Evolutionary conservation across 2,888 invertebrate species (phyloP).

Genomic region (Eilema sororculum): DNA sequence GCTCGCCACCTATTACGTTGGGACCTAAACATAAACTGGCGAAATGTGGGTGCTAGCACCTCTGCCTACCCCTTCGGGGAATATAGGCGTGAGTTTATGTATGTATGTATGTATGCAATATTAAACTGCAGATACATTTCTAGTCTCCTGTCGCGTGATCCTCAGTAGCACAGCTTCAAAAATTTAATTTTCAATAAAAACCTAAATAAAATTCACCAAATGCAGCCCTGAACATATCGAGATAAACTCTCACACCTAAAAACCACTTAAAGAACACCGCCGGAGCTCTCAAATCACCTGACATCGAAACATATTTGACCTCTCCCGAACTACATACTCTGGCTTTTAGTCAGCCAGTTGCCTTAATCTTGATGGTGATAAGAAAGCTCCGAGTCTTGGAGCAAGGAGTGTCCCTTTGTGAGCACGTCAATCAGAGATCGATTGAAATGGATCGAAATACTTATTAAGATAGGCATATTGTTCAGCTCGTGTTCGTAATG

Average conservation of each 20-base stretch:
- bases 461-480: slow-evolving; percentile 47
- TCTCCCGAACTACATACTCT: slow-evolving; percentile 43
- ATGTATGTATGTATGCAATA: no score
- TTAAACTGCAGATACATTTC: no score
- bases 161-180: background rate
- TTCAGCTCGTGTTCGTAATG: slow-evolving; percentile 10
- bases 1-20: no score
- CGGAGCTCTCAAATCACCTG: slow-evolving; percentile 32
- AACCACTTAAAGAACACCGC: slow-evolving; percentile 37
- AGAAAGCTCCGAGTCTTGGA: slow-evolving; percentile 53
- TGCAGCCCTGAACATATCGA: slow-evolving; percentile 39
- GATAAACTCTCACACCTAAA: slow-evolving; percentile 34
- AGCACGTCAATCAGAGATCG: slow-evolving; percentile 71
- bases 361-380: slow-evolving; percentile 68
- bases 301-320: slow-evolving; percentile 27
- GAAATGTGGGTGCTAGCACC: no score
- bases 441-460: slow-evolving; percentile 57
- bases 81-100: no score
- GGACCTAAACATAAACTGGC: no score
- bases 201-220: background rate
- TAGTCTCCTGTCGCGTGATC: no score
- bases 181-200: background rate
- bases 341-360: slow-evolving; percentile 36
- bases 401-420: slow-evolving; percentile 71
- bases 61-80: no score